Conservation (phyloP, 2,797 vertebrate genomes). For the Chrosomus eos region DNA sequence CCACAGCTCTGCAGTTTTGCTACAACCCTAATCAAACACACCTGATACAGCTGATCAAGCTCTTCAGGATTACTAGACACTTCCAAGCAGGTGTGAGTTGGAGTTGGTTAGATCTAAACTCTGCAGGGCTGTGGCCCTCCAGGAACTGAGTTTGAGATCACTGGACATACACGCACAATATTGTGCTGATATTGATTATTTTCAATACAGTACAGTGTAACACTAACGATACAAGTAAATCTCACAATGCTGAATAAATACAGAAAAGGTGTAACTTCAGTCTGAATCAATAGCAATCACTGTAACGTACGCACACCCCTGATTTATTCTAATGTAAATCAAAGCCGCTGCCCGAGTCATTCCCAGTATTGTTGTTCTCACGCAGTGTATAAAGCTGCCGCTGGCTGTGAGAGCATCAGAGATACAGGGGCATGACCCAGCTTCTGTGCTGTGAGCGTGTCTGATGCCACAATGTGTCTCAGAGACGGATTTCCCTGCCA, state of each 20-base stretch:
- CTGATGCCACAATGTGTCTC: background rate
- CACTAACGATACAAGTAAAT: constrained; percentile 1
- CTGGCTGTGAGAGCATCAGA: background rate
- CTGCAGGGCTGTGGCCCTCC: too few species aligned
- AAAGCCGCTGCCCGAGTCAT: background rate
- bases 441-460: background rate
- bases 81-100: too few species aligned
- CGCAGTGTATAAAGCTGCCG: background rate
- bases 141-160: too few species aligned
- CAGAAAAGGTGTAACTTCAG: background rate
- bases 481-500: background rate
- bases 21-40: too few species aligned
- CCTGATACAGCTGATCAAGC: too few species aligned
- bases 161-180: background rate
- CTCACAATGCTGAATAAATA: constrained; percentile 13
- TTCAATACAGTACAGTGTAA: background rate
- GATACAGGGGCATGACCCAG: constrained; percentile 4
- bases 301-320: background rate
- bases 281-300: constrained; percentile 17
- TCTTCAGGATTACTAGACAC: too few species aligned
- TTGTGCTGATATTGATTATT: constrained; percentile 19
- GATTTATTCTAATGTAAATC: background rate
- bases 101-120: too few species aligned
- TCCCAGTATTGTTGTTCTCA: background rate
- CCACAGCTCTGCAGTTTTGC: too few species aligned